Base-by-base conservation (phyloP, 1,140 invertebrate species). In the Mamestra configurata region DNA sequence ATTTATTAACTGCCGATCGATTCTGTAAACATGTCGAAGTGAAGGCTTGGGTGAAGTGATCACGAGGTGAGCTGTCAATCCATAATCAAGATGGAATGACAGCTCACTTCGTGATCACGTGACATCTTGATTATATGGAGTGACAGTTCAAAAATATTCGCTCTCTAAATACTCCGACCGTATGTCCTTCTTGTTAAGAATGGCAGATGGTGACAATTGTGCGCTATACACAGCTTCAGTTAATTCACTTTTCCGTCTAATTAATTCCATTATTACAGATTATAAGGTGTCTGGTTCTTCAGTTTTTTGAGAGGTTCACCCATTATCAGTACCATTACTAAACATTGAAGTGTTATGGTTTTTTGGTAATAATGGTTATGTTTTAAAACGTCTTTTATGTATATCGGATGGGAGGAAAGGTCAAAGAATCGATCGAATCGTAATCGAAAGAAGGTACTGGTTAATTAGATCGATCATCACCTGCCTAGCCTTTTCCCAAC, bases 211-310 rank as follows among this genome's bases (percentile, higher is more conserved):
- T 73, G 79, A 79, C 84, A 83, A 83, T 83, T 81, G 78, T 51
- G 66, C 68, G 79, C 79, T 85, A 82, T 51, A 85, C 80, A 81
- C 77, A 59, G 83, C 37, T 51, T 55, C 77, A 79, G 66, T 77
- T 85, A 85, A 85, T 85, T 78, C 82, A 82, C 80, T 83, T 85
- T 85, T 83, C 82, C 77, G 43, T 73, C 82, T 81, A 83, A 85
- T 85, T 85, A 83, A 80, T 82, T 80, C 49, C 71, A 80, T 85
- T 79, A 85, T 79, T 79, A 80, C 64, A 59, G 59, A 82, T 82
- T 77, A 79, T 55, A 75, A 77, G 46, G 59, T 55, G 75, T 77
- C 75, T 77, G 75, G 43, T 57, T 61, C 20, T 20, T 11, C 40
- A 77, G 40, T 77, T 77, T 77, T 77, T 68, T 15, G 55, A 24